Evolutionary conservation across 1,140 invertebrate species (phyloP).

Genomic region (Aphelinus atriplicis): DNA sequence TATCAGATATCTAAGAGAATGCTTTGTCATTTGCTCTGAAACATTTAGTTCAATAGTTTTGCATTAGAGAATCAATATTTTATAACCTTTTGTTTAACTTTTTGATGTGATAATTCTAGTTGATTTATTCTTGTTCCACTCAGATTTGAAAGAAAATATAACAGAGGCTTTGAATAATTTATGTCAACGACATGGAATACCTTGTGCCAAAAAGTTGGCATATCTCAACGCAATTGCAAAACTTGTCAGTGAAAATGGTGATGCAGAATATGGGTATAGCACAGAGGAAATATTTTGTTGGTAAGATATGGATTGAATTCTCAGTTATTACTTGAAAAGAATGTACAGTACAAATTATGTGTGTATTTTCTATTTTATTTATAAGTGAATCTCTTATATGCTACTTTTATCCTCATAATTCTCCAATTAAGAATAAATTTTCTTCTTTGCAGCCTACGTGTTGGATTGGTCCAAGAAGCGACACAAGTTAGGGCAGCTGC

Average conservation of each 20-base stretch:
- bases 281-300: slow-evolving; percentile 84
- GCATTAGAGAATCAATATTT: neutral
- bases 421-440: neutral
- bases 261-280: slow-evolving; percentile 75
- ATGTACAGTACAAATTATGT: no score
- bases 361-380: no score
- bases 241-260: slow-evolving; percentile 75
- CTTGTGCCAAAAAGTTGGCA: slow-evolving; percentile 76
- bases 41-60: neutral
- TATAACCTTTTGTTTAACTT: neutral
- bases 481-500: slow-evolving; percentile 89
- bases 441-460: slow-evolving; percentile 77
- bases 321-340: neutral
- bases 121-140: slow-evolving; percentile 39
- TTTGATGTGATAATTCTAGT: neutral
- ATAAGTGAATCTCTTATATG: no score
- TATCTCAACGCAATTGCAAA: slow-evolving; percentile 86
- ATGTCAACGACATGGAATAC: slow-evolving; percentile 69
- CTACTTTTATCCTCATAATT: no score
- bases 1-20: no score
- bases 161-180: slow-evolving; percentile 72
- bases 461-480: slow-evolving; percentile 84
- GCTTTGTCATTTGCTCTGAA: no score
- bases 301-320: slow-evolving; percentile 67
- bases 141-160: slow-evolving; percentile 71